These are phyloP conservation scores for Brenthis ino DNA, from an alignment of 2,888 invertebrate species.

Conservation along the genomic window DNA sequence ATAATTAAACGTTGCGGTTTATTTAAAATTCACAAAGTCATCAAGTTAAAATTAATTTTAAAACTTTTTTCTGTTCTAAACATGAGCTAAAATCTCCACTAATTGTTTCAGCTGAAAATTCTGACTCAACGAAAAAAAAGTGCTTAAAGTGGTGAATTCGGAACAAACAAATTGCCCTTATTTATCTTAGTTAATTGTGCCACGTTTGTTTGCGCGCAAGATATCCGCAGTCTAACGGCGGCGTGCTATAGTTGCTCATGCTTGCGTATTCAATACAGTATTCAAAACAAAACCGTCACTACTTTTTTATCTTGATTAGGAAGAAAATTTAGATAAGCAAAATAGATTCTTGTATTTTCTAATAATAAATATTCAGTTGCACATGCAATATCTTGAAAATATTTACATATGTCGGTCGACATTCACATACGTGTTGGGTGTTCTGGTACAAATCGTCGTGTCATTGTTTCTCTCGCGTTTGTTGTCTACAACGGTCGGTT, in stretches of 20 bases:
- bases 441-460: background rate
- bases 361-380: background rate
- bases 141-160: constrained; percentile 21
- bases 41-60: background rate
- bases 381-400: background rate
- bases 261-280: constrained; percentile 3
- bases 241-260: background rate
- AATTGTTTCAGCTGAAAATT: background rate
- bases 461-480: constrained; percentile 1
- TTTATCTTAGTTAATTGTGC: constrained; percentile 36
- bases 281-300: background rate
- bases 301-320: background rate
- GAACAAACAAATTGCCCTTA: constrained; percentile 29
- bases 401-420: background rate
- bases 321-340: background rate
- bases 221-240: background rate
- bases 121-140: constrained; percentile 23
- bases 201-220: constrained; percentile 26
- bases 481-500: constrained; percentile 12
- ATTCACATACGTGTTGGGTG: background rate
- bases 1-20: background rate
- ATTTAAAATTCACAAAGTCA: background rate
- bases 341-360: background rate
- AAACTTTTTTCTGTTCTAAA: constrained; percentile 2
- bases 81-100: background rate